Evolutionary conservation across 2,113 vertebrate species (phyloP), one percentile per base, ranked within the genome.

Genomic region (Pelmatolapia mariae): DNA sequence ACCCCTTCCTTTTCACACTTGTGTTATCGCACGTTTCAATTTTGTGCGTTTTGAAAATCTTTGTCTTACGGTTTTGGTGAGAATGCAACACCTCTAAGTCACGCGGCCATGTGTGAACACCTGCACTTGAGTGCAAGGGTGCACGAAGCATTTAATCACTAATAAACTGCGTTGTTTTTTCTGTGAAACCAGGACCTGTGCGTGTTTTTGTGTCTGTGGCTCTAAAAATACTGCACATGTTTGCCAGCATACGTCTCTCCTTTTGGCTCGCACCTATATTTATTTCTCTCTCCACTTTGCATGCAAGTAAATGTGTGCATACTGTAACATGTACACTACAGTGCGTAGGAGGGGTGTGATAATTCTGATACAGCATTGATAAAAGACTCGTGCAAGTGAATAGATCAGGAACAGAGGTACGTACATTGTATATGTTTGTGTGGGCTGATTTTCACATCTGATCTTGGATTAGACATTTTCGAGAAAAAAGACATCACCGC

Each of bases 381-480:
- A 50, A 84, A 90, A 86, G 80, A 22, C 13, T 84, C 6, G 26
- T 43, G 86, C 26, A 47, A 22, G 68, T 1, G 22, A 81, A 94
- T 89, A 81, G 87, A 91, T 93, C 52, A 71, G 68, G 36, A 57
- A 16, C 29, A 40, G 11, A 16, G 9, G 40, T 24, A 4, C 33
- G n/a, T 43, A 8, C 31, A 3, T 8, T 4, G 24, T 71, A 40
- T 84, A 50, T 82, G 19, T 83, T 40, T 56, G 40, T 79, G 52
- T 92, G 88, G 90, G 93, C 83, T 89, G 89, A 84, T 68, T 88
- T 73, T 90, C 91, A 94, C 91, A 94, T 93, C 71, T 86, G 94
- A 84, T 50, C 90, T 56, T 24, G 36, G 88, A 85, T 89, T 84
- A 61, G 68, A 90, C 79, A 56, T 87, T 88, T 86, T 40, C 1